Evolutionary conservation across 2,113 vertebrate species (phyloP).

Genomic region (Mustelus asterias): DNA sequence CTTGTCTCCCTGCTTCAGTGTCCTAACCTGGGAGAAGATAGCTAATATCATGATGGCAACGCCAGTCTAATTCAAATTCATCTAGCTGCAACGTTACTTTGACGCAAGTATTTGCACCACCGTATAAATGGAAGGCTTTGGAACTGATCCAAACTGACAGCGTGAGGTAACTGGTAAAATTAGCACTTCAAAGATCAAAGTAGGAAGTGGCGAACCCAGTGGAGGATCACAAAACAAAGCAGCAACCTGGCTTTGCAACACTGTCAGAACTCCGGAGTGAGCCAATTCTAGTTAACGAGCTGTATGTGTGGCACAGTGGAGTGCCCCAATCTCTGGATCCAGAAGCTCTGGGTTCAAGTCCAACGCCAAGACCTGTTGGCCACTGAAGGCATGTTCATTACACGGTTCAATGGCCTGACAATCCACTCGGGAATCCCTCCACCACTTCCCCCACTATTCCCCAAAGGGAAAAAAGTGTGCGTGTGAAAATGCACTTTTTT

Average conservation of each 20-base stretch:
- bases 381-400: too few relatives aligned
- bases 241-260: neutral
- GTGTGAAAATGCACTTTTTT: too few relatives aligned
- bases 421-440: too few relatives aligned
- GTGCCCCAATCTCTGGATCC: too few relatives aligned
- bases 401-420: too few relatives aligned
- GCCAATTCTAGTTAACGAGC: neutral
- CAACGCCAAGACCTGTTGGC: too few relatives aligned
- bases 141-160: neutral
- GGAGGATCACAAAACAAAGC: neutral
- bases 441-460: too few relatives aligned
- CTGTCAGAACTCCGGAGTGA: neutral
- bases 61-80: neutral
- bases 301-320: too few relatives aligned
- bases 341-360: too few relatives aligned
- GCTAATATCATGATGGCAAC: neutral
- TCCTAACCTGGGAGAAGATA: neutral
- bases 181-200: neutral
- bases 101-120: neutral
- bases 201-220: neutral
- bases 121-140: neutral
- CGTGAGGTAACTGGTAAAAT: neutral
- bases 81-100: neutral
- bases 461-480: too few relatives aligned
- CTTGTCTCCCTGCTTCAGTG: neutral